phyloP scores from a whole-genome alignment of 2,797 vertebrate species.

The Enteromius argenteus region DNA sequence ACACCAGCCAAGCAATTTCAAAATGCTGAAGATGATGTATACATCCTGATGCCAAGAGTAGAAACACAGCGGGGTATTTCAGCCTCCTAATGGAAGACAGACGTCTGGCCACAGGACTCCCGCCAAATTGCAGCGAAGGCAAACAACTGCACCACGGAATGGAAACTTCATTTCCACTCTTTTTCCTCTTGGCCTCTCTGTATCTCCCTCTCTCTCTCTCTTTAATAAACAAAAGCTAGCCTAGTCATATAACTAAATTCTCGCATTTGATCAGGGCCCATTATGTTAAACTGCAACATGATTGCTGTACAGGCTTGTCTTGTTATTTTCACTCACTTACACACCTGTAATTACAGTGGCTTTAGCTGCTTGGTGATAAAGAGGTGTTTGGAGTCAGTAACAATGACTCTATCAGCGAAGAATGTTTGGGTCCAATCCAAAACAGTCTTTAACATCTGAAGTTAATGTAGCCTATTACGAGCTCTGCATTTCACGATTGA shows the following conservation, averaged over 20 bases:
- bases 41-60: conserved; percentile 67
- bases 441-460: conserved; percentile 15
- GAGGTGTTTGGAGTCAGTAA: conserved; percentile 21
- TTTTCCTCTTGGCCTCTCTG: conserved; percentile 13
- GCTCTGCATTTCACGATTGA: conserved; percentile 1
- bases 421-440: conserved; percentile 30
- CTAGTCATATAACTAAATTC: conserved; percentile 53
- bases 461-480: conserved; percentile 16
- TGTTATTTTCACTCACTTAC: conserved; percentile 17
- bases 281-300: conserved; percentile 27
- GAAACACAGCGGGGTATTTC: conserved; percentile 69
- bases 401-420: conserved; percentile 9
- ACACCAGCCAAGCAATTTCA: conserved; percentile 59
- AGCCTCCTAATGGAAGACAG: conserved; percentile 73
- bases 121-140: conserved; percentile 60
- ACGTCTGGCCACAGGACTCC: conserved; percentile 55
- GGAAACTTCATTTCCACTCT: conserved; percentile 64
- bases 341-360: conserved; percentile 40
- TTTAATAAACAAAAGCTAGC: conserved; percentile 57
- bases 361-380: conserved; percentile 31
- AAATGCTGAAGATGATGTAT: conserved; percentile 58
- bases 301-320: conserved; percentile 31
- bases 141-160: conserved; percentile 61
- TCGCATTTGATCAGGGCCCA: conserved; percentile 36
- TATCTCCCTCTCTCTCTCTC: conserved; percentile 10